These are phyloP conservation scores for Dicentrarchus labrax DNA, from an alignment of 2,113 vertebrate genomes.

Conservation along the genomic window DNA sequence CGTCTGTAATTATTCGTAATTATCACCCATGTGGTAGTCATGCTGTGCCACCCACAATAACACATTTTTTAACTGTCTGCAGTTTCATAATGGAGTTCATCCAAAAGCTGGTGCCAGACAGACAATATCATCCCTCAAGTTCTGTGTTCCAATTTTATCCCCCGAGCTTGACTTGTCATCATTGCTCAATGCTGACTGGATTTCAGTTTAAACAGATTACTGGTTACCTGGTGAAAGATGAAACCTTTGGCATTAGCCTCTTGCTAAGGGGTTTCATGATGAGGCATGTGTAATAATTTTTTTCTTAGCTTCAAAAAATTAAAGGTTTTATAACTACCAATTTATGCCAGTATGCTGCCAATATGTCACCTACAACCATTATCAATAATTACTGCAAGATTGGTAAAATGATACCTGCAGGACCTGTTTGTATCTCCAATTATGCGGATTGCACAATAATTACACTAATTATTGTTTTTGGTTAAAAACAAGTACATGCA, in stretches of 20 bases:
- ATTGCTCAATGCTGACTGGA: constrained; percentile 30
- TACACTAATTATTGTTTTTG: constrained; percentile 1
- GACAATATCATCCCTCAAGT: constrained; percentile 15
- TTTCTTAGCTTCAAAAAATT: background rate
- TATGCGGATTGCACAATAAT: background rate
- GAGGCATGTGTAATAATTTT: background rate
- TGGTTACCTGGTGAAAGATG: background rate
- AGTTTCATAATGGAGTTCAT: constrained; percentile 38
- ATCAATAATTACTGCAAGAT: background rate
- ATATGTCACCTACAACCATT: background rate
- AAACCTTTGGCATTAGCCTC: constrained; percentile 7
- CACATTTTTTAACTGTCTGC: constrained; percentile 6
- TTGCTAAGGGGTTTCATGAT: background rate
- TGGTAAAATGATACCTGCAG: background rate
- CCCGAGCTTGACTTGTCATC: constrained; percentile 9
- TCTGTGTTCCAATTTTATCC: background rate
- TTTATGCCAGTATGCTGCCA: background rate
- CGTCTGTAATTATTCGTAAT: constrained; percentile 53
- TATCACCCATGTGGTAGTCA: constrained; percentile 42
- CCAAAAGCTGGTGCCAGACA: constrained; percentile 25
- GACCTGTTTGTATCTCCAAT: constrained; percentile 17
- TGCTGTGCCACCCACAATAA: constrained; percentile 36
- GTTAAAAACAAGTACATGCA: background rate
- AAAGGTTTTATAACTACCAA: background rate
- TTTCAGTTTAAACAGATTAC: constrained; percentile 17